Conservation (phyloP, 2,113 vertebrate genomes). For the Pedetes capensis region DNA sequence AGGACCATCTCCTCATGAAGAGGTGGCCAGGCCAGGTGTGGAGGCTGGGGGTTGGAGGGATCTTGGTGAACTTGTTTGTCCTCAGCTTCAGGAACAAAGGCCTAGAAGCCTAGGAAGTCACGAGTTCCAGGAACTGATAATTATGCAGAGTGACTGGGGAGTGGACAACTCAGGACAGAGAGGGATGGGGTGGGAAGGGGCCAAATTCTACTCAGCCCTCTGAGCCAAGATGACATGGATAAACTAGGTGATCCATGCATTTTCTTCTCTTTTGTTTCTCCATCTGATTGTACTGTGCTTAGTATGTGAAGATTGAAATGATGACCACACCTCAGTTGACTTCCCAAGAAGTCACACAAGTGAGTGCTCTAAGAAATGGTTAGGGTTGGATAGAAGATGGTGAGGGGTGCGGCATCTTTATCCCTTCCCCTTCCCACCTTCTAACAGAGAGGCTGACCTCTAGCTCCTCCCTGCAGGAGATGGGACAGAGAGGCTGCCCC, state of each 20-base stretch:
- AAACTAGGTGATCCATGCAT: not conserved
- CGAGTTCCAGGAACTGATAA: not conserved
- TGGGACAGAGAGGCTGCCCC: not conserved
- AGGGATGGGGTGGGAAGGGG: fast-evolving
- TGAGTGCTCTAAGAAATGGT: not conserved
- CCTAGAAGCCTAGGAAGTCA: not conserved
- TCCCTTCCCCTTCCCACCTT: not conserved
- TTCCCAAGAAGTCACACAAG: not conserved
- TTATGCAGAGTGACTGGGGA: not conserved
- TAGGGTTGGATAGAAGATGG: too few relatives aligned
- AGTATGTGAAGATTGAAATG: not conserved
- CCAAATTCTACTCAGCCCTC: not conserved
- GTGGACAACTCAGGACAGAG: not conserved
- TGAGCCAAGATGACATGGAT: not conserved
- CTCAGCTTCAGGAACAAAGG: not conserved
- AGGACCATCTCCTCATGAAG: not conserved
- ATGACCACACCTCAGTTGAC: not conserved
- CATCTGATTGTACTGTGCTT: not conserved
- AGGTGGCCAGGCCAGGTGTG: not conserved
- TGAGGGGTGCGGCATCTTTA: not conserved
- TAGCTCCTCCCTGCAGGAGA: not conserved
- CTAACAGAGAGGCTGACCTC: not conserved
- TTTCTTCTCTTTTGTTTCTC: not conserved
- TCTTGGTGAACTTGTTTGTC: not conserved
- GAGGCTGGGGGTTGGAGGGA: not conserved